Base-by-base conservation (phyloP, 1,140 invertebrate genomes). In the Zaprionus ghesquierei region DNA sequence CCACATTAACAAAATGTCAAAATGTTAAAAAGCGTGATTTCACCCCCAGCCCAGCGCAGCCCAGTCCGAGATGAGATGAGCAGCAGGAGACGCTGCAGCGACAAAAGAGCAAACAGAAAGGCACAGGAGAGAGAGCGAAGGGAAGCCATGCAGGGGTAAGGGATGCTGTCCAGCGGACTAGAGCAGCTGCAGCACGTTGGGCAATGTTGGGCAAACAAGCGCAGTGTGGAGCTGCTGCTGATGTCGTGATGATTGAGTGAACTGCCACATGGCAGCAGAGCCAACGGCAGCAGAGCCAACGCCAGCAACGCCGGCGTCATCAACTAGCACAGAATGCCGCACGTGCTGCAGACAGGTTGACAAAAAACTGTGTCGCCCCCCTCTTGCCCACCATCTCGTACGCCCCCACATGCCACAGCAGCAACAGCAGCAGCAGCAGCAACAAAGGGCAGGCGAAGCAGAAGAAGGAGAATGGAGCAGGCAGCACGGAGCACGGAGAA, bases 281-380 rank as follows among this genome's bases (percentile, higher is more conserved):
- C 12, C 6, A 38, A 27, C 65, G 54, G 38, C 59, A 62, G 29
- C 56, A 50, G 31, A 62, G 41, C 20, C 10, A 12, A 12, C 56
- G 29, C 9, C 23, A 44, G 51, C 27, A 49, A 22, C 41, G 41
- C 10, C 46, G 35, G 13, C 54, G 15, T 56, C 61, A 54, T 70
- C 53, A 63, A 46, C 66, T 69, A 55, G 53, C 44, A 60, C 56
- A 41, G 56, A 55, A 69, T 53, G 62, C 54, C 69, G 86, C 87
- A 90, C 86, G 86, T 90, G 86, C 86, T 77, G 75, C 73, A 86
- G 86, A 90, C 87, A 87, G 70, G 65, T 90, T 90, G 87, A 90
- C 86, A 90, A 90, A 90, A 90, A 90, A 90, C 86, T 77, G 81
- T 90, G 70, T n/a, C n/a, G n/a, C n/a, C n/a, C 68, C 75, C 70